Percentiles rank a stretch among this genome's conserved stretches.
phyloP scores from a whole-genome alignment of 2,113 vertebrate genomes.

The Dipodomys stephensi region DNA sequence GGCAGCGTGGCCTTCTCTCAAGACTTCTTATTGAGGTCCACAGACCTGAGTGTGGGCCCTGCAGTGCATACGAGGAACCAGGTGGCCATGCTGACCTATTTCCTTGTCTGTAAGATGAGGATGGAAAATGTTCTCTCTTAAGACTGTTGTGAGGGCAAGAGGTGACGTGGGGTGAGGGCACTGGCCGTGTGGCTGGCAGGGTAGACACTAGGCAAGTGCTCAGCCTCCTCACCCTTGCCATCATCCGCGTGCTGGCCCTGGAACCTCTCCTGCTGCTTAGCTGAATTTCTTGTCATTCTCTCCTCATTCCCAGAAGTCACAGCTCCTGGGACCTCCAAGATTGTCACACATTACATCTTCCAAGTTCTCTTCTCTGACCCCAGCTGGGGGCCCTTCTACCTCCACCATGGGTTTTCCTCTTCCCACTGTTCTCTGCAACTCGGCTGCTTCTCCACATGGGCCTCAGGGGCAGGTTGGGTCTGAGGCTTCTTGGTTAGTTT shows the following conservation, averaged over 20 bases:
- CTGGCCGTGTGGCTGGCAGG: neutral
- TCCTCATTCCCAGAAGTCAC: neutral
- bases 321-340: neutral
- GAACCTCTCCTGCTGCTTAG: neutral
- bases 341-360: neutral
- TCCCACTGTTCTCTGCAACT: neutral
- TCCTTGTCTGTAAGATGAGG: neutral
- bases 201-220: neutral
- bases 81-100: neutral
- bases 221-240: neutral
- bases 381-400: neutral
- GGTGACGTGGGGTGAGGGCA: neutral
- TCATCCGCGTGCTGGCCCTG: rapidly evolving
- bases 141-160: neutral
- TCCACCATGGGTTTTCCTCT: rapidly evolving
- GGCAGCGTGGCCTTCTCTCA: too few species aligned
- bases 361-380: neutral
- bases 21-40: too few species aligned
- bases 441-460: neutral
- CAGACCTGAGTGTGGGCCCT: neutral
- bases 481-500: neutral
- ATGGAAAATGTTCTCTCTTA: neutral
- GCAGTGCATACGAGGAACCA: rapidly evolving
- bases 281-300: rapidly evolving
- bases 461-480: neutral